phyloP scores from a whole-genome alignment of 2,113 vertebrate genomes.

The Hirundichthys speculiger region DNA sequence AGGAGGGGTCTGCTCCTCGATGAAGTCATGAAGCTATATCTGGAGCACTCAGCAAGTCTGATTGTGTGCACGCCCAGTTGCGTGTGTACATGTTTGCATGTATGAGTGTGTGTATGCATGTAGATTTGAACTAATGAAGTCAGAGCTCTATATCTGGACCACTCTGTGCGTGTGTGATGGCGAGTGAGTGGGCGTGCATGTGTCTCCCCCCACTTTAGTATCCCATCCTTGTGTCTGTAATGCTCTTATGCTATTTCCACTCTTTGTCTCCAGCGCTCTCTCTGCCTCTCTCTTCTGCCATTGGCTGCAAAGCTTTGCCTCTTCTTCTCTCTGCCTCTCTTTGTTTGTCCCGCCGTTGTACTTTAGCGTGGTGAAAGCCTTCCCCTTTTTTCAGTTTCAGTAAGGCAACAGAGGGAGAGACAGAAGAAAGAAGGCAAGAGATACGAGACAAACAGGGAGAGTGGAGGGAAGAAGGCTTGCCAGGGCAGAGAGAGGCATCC shows the following conservation, averaged over 20 bases:
- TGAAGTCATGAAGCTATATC: constrained; percentile 80
- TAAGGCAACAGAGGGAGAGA: constrained; percentile 35
- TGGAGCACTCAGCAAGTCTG: constrained; percentile 76
- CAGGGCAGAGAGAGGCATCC: constrained; percentile 32
- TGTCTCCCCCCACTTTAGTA: constrained; percentile 22
- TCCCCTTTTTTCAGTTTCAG: constrained; percentile 29
- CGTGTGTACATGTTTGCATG: background rate
- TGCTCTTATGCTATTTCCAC: constrained; percentile 54
- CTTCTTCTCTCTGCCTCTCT: constrained; percentile 41
- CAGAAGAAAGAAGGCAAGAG: constrained; percentile 23
- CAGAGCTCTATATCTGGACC: constrained; percentile 63
- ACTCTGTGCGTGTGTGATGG: constrained; percentile 29
- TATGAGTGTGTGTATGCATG: constrained; percentile 29
- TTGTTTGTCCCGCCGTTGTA: constrained; percentile 55
- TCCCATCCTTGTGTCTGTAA: constrained; percentile 52
- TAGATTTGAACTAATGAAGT: constrained; percentile 58
- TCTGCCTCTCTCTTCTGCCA: constrained; percentile 58
- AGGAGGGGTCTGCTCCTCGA: constrained; percentile 21
- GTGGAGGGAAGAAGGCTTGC: constrained; percentile 9
- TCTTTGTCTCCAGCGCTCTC: constrained; percentile 70
- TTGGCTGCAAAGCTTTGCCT: constrained; percentile 57
- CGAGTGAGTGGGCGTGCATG: constrained; percentile 50
- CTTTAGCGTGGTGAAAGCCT: constrained; percentile 40
- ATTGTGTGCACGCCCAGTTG: constrained; percentile 16
- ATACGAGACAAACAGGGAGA: constrained; percentile 27